Conservation (phyloP, 2,797 vertebrate species). For the Sebastes steindachneri region DNA sequence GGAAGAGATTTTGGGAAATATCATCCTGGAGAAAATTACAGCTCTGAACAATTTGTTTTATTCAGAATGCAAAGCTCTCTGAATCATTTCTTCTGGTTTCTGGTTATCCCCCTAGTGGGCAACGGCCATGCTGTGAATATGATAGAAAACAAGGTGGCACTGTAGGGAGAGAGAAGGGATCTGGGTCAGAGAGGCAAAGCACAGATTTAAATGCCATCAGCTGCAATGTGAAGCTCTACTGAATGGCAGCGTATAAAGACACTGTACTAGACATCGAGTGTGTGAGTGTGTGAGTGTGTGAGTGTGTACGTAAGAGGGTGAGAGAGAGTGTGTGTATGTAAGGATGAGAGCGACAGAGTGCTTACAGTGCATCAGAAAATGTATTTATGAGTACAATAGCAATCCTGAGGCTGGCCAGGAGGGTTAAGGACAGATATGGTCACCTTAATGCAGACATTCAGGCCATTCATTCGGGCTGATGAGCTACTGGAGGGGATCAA, state of each 20-base stretch:
- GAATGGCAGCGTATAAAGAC: slow-evolving; percentile 11
- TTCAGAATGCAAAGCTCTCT: slow-evolving; percentile 49
- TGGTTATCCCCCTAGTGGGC: slow-evolving; percentile 23
- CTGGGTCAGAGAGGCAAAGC: slow-evolving; percentile 34
- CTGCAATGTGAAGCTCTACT: slow-evolving; percentile 2
- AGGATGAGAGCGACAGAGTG: neutral
- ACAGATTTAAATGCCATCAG: slow-evolving; percentile 30
- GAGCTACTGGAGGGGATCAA: slow-evolving; percentile 5
- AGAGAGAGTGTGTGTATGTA: neutral
- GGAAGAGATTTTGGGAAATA: slow-evolving; percentile 59
- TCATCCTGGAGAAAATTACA: slow-evolving; percentile 61
- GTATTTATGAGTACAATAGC: slow-evolving; percentile 27
- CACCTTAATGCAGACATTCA: slow-evolving; percentile 11
- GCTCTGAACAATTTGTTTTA: slow-evolving; percentile 59
- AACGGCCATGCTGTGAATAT: slow-evolving; percentile 28
- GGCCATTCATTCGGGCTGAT: slow-evolving; percentile 9
- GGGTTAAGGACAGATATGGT: slow-evolving; percentile 29
- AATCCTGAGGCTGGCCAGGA: neutral
- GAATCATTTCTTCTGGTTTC: slow-evolving; percentile 25
- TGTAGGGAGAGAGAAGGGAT: slow-evolving; percentile 24
- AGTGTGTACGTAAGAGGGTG: neutral
- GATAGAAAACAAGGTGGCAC: slow-evolving; percentile 30
- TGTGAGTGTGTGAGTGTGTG: neutral
- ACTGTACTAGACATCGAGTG: neutral
- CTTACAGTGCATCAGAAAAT: slow-evolving; percentile 29